Evolutionary conservation across 2,113 vertebrate species (phyloP).

Genomic region (Chaetodon trifascialis): DNA sequence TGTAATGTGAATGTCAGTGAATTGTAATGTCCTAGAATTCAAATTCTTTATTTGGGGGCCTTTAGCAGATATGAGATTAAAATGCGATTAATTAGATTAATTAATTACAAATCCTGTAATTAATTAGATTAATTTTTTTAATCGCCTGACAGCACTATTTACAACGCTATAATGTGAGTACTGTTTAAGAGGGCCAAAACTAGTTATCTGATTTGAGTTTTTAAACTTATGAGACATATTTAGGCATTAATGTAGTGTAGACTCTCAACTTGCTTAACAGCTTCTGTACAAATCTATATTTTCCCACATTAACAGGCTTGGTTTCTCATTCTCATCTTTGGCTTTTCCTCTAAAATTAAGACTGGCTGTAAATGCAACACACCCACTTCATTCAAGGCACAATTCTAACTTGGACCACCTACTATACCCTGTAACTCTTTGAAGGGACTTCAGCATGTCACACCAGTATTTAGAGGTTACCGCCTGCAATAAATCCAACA

Average conservation of each 20-base stretch:
- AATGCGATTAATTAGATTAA: no score
- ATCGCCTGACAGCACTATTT: no score
- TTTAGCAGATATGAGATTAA: no score
- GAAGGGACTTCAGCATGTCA: not conserved
- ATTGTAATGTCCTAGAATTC: no score
- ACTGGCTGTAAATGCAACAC: conserved; percentile 1
- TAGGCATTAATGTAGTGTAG: not conserved
- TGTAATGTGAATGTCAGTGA: no score
- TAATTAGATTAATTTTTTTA: no score
- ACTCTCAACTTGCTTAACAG: not conserved
- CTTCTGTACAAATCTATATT: not conserved
- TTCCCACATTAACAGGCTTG: not conserved
- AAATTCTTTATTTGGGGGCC: no score
- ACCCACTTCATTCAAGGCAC: not conserved
- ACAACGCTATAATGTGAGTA: not conserved
- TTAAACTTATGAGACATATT: not conserved
- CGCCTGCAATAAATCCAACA: conserved; percentile 14
- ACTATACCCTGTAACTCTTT: not conserved
- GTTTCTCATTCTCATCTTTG: not conserved
- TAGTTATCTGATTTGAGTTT: not conserved
- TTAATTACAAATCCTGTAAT: no score
- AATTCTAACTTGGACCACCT: not conserved
- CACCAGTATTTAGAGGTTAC: conserved; percentile 2
- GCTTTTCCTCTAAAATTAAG: conserved; percentile 19
- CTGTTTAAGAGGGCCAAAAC: not conserved